These are phyloP conservation scores for Bombus impatiens DNA, from an alignment of 1,140 invertebrate genomes.

Conservation along the genomic window DNA sequence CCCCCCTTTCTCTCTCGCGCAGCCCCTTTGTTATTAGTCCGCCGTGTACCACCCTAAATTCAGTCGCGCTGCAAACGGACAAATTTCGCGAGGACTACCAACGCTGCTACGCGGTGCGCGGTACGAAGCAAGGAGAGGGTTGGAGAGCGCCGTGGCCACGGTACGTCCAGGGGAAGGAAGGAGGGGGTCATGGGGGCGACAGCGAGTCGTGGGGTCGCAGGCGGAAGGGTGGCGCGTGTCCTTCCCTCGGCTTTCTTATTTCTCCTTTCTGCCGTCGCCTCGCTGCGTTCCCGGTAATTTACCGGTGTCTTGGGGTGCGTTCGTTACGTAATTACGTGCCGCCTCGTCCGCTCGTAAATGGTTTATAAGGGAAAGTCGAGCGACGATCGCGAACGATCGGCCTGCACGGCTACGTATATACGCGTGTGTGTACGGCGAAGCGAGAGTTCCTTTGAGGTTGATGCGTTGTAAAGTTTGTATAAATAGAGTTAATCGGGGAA, in stretches of 20 bases:
- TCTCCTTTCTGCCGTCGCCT: conserved; percentile 16
- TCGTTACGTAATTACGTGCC: conserved; percentile 55
- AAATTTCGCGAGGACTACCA: conserved; percentile 55
- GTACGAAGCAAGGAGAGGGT: no score
- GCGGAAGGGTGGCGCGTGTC: conserved; percentile 42
- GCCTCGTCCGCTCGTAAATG: conserved; percentile 39
- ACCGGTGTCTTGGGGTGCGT: conserved; percentile 55
- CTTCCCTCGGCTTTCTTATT: conserved; percentile 47
- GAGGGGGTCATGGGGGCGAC: background rate
- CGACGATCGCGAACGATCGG: conserved; percentile 10
- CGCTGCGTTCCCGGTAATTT: conserved; percentile 32
- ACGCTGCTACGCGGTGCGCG: background rate
- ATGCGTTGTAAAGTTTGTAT: background rate
- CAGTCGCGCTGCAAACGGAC: conserved; percentile 65
- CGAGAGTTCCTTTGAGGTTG: background rate
- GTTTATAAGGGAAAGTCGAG: conserved; percentile 38
- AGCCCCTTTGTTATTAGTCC: conserved; percentile 71
- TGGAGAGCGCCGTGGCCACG: no score
- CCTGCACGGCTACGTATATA: background rate
- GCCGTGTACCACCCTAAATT: conserved; percentile 68
- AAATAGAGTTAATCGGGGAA: no score
- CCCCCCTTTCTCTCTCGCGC: conserved; percentile 23
- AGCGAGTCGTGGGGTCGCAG: background rate
- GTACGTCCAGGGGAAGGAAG: background rate
- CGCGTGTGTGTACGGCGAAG: no score